Percentiles rank a stretch among this genome's conserved stretches.
These are phyloP conservation scores for Naso thynnoides DNA, from an alignment of 2,797 vertebrate genomes.

Conservation along the genomic window DNA sequence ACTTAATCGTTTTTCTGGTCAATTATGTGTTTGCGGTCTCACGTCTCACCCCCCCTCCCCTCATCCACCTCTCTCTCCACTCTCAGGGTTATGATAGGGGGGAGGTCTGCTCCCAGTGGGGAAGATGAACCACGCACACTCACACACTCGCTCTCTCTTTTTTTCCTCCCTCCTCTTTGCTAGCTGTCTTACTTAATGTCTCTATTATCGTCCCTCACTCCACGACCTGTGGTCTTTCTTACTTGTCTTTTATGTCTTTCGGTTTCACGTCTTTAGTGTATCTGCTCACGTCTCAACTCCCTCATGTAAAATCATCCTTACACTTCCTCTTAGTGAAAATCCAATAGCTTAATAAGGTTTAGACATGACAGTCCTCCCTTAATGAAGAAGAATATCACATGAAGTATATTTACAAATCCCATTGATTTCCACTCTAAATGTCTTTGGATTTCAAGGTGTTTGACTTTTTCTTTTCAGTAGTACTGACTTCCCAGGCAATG, in stretches of 20 bases:
- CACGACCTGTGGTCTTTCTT: slow-evolving; percentile 41
- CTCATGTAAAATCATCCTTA: slow-evolving; percentile 53
- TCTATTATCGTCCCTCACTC: slow-evolving; percentile 73
- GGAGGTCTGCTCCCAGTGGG: slow-evolving; percentile 77
- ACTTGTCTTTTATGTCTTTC: slow-evolving; percentile 34
- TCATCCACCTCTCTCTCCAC: slow-evolving; percentile 59
- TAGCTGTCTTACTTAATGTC: slow-evolving; percentile 77
- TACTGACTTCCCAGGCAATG: neutral
- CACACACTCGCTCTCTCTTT: slow-evolving; percentile 1
- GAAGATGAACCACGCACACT: slow-evolving; percentile 69
- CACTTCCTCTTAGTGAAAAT: slow-evolving; percentile 77
- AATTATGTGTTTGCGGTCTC: slow-evolving; percentile 94
- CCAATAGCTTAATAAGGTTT: slow-evolving; percentile 66
- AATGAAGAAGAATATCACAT: too few relatives aligned
- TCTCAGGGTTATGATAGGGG: slow-evolving; percentile 78
- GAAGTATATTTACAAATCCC: slow-evolving; percentile 7
- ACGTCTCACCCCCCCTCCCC: slow-evolving; percentile 55
- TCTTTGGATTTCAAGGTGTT: neutral
- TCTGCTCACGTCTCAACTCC: slow-evolving; percentile 42
- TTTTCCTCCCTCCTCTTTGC: slow-evolving; percentile 26
- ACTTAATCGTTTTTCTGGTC: slow-evolving; percentile 99
- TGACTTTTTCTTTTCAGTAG: too few relatives aligned
- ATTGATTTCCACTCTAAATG: slow-evolving; percentile 9
- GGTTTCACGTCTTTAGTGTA: slow-evolving; percentile 26
- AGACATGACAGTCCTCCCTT: slow-evolving; percentile 1